phyloP scores from a whole-genome alignment of 2,113 vertebrate genomes.

The Coptodon rendalli region DNA sequence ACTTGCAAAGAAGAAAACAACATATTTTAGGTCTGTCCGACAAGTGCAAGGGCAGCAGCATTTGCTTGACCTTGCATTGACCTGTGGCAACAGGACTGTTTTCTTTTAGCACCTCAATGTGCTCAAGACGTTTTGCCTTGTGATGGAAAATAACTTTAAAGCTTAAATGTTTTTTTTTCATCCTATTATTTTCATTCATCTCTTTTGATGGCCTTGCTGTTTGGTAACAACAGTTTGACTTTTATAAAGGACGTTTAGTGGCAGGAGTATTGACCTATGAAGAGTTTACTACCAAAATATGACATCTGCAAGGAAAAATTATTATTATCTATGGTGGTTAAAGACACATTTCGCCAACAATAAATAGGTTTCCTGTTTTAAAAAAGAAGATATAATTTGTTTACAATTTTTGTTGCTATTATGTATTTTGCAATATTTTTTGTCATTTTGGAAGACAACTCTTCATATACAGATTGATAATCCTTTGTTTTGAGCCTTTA shows the following conservation, averaged over 20 bases:
- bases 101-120: conserved; percentile 42
- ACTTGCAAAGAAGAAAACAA: conserved; percentile 22
- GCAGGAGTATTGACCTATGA: conserved; percentile 25
- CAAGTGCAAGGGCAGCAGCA: background rate
- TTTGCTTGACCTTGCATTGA: conserved; percentile 36
- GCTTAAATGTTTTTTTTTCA: conserved; percentile 33
- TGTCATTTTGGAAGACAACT: conserved; percentile 42
- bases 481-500: conserved; percentile 33
- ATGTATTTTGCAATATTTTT: background rate
- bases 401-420: background rate
- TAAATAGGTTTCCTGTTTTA: background rate
- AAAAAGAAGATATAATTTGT: background rate
- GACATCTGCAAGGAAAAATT: background rate
- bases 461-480: conserved; percentile 32
- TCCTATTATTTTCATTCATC: conserved; percentile 34
- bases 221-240: conserved; percentile 28
- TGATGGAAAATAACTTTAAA: conserved; percentile 53
- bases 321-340: background rate
- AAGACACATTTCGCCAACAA: background rate
- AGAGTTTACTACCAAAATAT: conserved; percentile 45
- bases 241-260: conserved; percentile 34
- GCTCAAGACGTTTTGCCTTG: conserved; percentile 63
- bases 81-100: conserved; percentile 62
- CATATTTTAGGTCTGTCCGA: conserved; percentile 20
- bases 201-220: conserved; percentile 54